Base-by-base conservation (phyloP, 2,113 vertebrate species). In the Tachycineta bicolor region DNA sequence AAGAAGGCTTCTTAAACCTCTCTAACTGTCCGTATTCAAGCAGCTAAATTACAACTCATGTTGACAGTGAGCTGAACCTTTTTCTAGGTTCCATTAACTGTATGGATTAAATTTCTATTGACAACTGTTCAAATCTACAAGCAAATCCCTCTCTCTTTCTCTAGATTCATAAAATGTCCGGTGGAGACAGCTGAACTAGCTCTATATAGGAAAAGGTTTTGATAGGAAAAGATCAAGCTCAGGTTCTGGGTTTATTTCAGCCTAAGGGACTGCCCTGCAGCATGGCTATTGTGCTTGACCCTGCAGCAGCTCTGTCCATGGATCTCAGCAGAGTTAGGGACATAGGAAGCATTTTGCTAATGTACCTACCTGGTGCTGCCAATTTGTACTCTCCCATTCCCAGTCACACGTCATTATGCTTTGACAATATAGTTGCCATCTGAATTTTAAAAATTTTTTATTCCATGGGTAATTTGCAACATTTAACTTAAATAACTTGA, bases 401-500 rank as follows among this genome's bases (percentile, higher is more conserved):
- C 37, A 37, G 50, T 5, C 55, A 50, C 28, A 52, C 37, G 46
- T 83, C 58, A 31, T 56, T 89, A n/a, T 85, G 21, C 34, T 76
- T 83, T 97, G 60, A 76, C 56, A 63, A 89, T 94, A 86, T 75
- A 94, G 52, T 60, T 91, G 71, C 50, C 93, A 83, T 84, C n/a
- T 52, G 90, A 81, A 96, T 93, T 96, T 95, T 52, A 80, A 49
- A 94, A 93, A 63, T 47, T 31, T 89, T 95, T 97, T 62, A 86
- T 89, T 97, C 94, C 63, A 59, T 74, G 28, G 59, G 49, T 37
- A 94, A 94, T 96, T 94, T 93, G 39, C 15, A 78, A 86, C 55
- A 93, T 90, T 95, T 97, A 96, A 94, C 52, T 96, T 96, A 71
- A 94, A 55, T 55, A 90, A 93, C 56, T 93, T 73, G 50, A 56